These are phyloP conservation scores for Yasuhikotakia modesta DNA, from an alignment of 2,797 vertebrate species.

Conservation along the genomic window DNA sequence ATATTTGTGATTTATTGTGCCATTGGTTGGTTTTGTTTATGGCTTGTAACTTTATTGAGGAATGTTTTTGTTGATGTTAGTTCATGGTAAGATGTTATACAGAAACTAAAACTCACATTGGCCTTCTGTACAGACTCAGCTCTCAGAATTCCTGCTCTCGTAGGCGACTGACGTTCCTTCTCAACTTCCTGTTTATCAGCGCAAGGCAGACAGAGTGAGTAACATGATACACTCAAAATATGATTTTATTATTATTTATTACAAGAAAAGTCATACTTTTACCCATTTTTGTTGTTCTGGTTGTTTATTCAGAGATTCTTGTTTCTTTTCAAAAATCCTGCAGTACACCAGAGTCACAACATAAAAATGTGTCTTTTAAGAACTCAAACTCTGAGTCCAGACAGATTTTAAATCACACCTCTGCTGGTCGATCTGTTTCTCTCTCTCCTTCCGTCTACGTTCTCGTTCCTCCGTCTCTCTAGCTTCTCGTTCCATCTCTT, in stretches of 20 bases:
- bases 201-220: background rate
- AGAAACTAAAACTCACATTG: constrained; percentile 64
- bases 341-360: constrained; percentile 15
- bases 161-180: constrained; percentile 39
- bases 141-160: constrained; percentile 46
- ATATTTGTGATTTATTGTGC: too few species aligned
- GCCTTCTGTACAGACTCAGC: constrained; percentile 73
- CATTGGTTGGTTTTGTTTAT: too few species aligned
- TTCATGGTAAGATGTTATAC: too few species aligned
- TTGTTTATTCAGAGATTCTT: constrained; percentile 42
- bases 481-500: constrained; percentile 79
- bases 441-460: constrained; percentile 71
- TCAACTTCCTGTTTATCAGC: constrained; percentile 58
- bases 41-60: too few species aligned
- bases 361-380: background rate
- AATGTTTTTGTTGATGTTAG: too few species aligned
- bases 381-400: too few species aligned
- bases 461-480: constrained; percentile 76
- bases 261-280: background rate
- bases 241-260: background rate
- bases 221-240: background rate
- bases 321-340: constrained; percentile 56
- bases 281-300: constrained; percentile 45
- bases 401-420: constrained; percentile 67
- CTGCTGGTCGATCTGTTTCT: constrained; percentile 73